These are phyloP conservation scores for Rhyacophila evoluta DNA, from an alignment of 2,888 invertebrate genomes.

Conservation along the genomic window DNA sequence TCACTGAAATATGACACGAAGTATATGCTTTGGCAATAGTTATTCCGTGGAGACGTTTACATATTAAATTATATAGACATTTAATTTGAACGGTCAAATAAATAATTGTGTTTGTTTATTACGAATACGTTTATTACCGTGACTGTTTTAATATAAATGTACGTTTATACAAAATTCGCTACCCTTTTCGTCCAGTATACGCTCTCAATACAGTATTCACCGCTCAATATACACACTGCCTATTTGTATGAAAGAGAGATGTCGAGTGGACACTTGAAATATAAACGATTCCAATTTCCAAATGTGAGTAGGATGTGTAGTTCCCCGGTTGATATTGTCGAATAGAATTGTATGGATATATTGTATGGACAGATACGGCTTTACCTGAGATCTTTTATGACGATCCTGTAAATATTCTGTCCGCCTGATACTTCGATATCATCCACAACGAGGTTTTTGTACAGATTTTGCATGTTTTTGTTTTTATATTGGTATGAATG, in stretches of 20 bases:
- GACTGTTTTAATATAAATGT: not conserved
- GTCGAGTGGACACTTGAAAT: conserved; percentile 52
- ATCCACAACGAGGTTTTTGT: conserved; percentile 2
- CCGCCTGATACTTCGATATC: conserved; percentile 35
- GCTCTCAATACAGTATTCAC: conserved; percentile 48
- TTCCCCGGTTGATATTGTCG: conserved; percentile 51
- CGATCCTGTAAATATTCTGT: conserved; percentile 37
- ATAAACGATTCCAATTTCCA: conserved; percentile 55
- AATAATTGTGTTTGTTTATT: too few species aligned
- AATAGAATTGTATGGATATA: conserved; percentile 52
- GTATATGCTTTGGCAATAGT: too few species aligned
- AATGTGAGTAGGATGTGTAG: conserved; percentile 52
- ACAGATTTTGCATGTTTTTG: conserved; percentile 15
- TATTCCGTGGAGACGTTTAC: too few species aligned
- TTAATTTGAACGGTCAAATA: too few species aligned
- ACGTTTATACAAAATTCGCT: not conserved
- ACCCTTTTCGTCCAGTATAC: conserved; percentile 31
- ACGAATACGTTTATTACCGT: too few species aligned
- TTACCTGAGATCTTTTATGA: conserved; percentile 35
- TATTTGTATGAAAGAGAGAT: conserved; percentile 44
- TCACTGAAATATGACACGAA: too few species aligned
- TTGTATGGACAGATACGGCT: conserved; percentile 39
- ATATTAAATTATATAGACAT: too few species aligned
- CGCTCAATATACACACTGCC: conserved; percentile 41
- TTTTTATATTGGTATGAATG: conserved; percentile 30